Evolutionary conservation across 2,113 vertebrate species (phyloP), one percentile per base, ranked within the genome.

Genomic region (Chloebia gouldiae): DNA sequence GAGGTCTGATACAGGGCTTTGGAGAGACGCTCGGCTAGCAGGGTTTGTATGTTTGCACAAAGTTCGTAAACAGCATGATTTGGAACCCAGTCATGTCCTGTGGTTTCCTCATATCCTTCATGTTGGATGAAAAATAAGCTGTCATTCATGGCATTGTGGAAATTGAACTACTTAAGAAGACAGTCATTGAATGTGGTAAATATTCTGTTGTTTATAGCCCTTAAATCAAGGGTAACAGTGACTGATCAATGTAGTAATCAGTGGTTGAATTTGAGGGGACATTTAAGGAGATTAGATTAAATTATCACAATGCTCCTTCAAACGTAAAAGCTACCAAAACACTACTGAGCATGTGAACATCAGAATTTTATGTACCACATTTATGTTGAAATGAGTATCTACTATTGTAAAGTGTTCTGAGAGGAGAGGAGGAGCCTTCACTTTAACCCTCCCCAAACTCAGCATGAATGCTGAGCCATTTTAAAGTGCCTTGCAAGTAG

Each of bases 81-180:
- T 88, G 92, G 88, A 95, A 44, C 25, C 20, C 71, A 88, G 65
- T 88, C 79, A 57, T 90, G 66, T 92, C 86, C 75, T 90, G 82
- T 96, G 82, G 75, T 94, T 93, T 94, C 71, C 42, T 82, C 79
- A 69, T 85, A 88, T 69, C 76, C 82, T 92, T 93, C 39, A 39
- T 15, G 42, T 5, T 77, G 50, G 68, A 77, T 88, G 69, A 92
- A 94, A 92, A 95, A 90, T 57, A 94, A 88, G 37, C 61, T 84
- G 70, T 81, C 70, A 47, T 47, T 86, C 80, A 70, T 78, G n/a
- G 47, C 47, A 56, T 27, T 81, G 51, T 86, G 86, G 51, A 92
- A 81, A 75, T 44, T 75, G 56, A 92, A 54, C 64, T 88, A 30
- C 72, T 92, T 88, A 54, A 86, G 91, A 50, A 73, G 72, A 53